A percentile compares a stretch with the other conserved stretches of the same genome.
Conservation (phyloP, 2,113 vertebrate species). For the Rhinolophus ferrumequinum region DNA sequence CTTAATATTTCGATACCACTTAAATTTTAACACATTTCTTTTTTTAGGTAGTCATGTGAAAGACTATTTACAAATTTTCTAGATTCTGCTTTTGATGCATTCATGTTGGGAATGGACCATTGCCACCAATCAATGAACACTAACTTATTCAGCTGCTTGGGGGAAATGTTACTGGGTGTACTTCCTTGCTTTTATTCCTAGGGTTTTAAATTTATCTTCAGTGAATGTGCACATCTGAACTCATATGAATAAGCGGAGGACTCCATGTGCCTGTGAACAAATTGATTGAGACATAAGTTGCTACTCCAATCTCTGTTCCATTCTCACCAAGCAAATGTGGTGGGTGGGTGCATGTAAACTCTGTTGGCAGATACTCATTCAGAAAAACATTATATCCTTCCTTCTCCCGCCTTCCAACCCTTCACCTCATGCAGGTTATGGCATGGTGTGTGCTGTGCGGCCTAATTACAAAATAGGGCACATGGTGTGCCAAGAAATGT, state of each 20-base stretch:
- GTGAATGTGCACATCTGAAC: neutral
- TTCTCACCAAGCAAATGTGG: conserved; percentile 12
- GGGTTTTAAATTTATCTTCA: conserved; percentile 33
- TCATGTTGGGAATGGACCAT: neutral
- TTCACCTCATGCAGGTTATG: neutral
- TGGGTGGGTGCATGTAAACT: neutral
- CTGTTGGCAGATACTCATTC: neutral
- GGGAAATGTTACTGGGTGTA: neutral
- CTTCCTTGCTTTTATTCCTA: neutral
- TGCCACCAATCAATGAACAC: neutral
- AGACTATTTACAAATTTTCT: neutral
- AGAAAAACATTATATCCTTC: neutral
- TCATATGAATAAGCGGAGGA: conserved; percentile 50
- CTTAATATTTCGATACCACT: conserved; percentile 35
- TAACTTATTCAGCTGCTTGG: conserved; percentile 11
- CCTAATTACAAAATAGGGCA: neutral
- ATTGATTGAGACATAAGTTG: conserved; percentile 35
- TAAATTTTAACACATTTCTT: conserved; percentile 19
- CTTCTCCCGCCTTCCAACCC: neutral
- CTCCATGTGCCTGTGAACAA: neutral
- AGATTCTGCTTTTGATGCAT: neutral
- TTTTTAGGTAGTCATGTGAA: neutral
- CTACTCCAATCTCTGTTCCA: neutral
- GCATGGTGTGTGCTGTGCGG: neutral
- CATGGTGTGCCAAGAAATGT: neutral